Evolutionary conservation across 2,797 vertebrate genomes (phyloP), one percentile per base, ranked within the genome.

Genomic region (Lepilemur ruficaudatus): DNA sequence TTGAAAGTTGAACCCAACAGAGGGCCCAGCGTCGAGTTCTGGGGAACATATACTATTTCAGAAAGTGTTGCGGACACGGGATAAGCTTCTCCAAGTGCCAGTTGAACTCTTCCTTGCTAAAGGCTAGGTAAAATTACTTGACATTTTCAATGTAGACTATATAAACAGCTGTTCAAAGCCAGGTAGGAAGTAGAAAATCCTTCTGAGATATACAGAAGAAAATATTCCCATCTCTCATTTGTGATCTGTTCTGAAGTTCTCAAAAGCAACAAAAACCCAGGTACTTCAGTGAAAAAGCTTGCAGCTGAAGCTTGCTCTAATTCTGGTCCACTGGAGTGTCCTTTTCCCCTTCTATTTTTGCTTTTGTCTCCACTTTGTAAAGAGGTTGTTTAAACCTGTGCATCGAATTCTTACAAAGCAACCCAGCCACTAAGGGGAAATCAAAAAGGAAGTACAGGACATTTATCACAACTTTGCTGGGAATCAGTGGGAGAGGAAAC

Each of bases 381-480:
- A 92, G 25, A 94, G 70, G 18, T 57, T 87, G 80, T 85, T 97
- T 93, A 92, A 97, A 87, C 18, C n/a, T 73, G 80, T 61, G 43
- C 67, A 85, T 84, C 76, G 72, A 76, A 95, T 82, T 91, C 85
- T 90, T 76, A 95, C 92, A 93, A 95, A 97, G 80, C 81, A 91
- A 81, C 30, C 5, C 20, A 81, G n/a, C 4, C 73, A 87, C 67
- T 43, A 67, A 90, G 46, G 61, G 67, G 79, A 93, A 85, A 88
- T 91, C 4, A 90, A 82, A 96, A 94, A 88, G 83, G 20, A 92
- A 97, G 85, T 20, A 25, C 32, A 90, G 59, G 12, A 23, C 78
- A 61, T 92, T 94, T 84, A n/a, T 84, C 91, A 69, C 52, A 78
- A 46, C 75, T 92, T 94, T 73, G 43, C 91, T 93, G 59, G 83